A percentile compares a stretch with the other conserved stretches of the same genome.
Evolutionary conservation across 2,888 invertebrate species (phyloP).

Genomic region (Agrochola lota): DNA sequence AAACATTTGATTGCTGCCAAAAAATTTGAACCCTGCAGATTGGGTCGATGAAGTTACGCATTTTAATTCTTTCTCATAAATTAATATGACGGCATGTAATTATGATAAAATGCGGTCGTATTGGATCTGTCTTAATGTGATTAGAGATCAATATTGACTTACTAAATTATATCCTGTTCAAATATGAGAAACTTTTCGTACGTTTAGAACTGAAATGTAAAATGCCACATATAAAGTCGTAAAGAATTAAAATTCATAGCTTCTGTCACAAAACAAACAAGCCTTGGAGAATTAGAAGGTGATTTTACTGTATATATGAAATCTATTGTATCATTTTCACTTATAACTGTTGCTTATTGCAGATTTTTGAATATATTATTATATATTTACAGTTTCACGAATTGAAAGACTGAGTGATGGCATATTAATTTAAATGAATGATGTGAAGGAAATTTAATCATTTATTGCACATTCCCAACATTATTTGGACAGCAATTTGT

Average conservation of each 20-base stretch:
- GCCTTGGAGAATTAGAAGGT: constrained; percentile 58
- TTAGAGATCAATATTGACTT: constrained; percentile 10
- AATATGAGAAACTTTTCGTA: constrained; percentile 21
- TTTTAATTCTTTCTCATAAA: constrained; percentile 39
- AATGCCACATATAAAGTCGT: not conserved
- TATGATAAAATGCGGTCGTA: constrained; percentile 14
- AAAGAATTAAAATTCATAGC: constrained; percentile 43
- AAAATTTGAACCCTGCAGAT: constrained; percentile 40
- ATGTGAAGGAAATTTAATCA: constrained; percentile 64
- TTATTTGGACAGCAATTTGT: constrained; percentile 59
- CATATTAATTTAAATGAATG: constrained; percentile 78
- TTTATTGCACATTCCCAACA: constrained; percentile 78
- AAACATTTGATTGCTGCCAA: constrained; percentile 48
- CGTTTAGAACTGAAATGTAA: constrained; percentile 15
- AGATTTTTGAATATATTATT: constrained; percentile 77
- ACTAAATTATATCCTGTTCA: constrained; percentile 36
- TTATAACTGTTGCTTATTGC: constrained; percentile 78
- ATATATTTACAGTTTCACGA: constrained; percentile 80
- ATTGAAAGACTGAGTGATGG: constrained; percentile 88
- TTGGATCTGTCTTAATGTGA: not conserved
- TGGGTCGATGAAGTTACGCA: constrained; percentile 37
- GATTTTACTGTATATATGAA: constrained; percentile 75
- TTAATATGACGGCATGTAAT: constrained; percentile 13
- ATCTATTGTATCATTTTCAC: constrained; percentile 75
- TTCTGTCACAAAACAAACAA: constrained; percentile 47